Percentiles rank a stretch among this genome's conserved stretches.
Conservation (phyloP, 2,888 invertebrate genomes). For the Chymomyza fuscimana region DNA sequence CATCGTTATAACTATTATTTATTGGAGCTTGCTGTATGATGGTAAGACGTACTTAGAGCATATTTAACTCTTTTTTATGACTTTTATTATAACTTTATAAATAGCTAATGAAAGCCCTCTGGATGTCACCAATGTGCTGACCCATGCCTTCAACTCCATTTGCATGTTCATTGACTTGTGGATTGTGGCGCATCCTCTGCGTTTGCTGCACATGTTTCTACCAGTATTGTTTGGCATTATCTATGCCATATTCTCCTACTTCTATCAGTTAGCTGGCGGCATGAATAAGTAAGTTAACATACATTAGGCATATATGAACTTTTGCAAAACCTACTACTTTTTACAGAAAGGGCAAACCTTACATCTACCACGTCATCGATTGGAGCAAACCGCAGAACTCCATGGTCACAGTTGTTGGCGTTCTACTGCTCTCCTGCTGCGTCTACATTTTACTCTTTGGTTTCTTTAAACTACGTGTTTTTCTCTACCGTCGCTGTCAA, state of each 20-base stretch:
- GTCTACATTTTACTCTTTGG: constrained; percentile 75
- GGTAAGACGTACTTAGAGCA: constrained; percentile 48
- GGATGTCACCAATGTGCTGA: constrained; percentile 84
- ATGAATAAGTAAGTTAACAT: constrained; percentile 80
- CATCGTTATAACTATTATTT: constrained; percentile 86
- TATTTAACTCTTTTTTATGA: not conserved
- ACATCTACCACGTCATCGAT: constrained; percentile 88
- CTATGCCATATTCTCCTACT: constrained; percentile 82
- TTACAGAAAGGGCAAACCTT: constrained; percentile 82
- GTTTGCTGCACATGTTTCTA: constrained; percentile 84
- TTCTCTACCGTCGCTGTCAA: constrained; percentile 67
- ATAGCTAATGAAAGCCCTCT: constrained; percentile 77
- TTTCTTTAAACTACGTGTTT: constrained; percentile 75
- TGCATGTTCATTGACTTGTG: constrained; percentile 87
- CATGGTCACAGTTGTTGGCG: constrained; percentile 68
- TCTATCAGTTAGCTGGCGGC: constrained; percentile 84
- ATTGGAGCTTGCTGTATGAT: constrained; percentile 83
- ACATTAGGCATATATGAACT: not conserved
- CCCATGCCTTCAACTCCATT: constrained; percentile 88
- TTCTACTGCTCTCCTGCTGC: constrained; percentile 71
- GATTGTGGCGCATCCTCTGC: constrained; percentile 86
- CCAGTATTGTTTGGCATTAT: constrained; percentile 82
- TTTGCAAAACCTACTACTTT: not conserved
- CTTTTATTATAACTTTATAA: not conserved
- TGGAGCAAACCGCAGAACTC: constrained; percentile 84